phyloP scores from a whole-genome alignment of 2,113 vertebrate species.

The Psettodes erumei region DNA sequence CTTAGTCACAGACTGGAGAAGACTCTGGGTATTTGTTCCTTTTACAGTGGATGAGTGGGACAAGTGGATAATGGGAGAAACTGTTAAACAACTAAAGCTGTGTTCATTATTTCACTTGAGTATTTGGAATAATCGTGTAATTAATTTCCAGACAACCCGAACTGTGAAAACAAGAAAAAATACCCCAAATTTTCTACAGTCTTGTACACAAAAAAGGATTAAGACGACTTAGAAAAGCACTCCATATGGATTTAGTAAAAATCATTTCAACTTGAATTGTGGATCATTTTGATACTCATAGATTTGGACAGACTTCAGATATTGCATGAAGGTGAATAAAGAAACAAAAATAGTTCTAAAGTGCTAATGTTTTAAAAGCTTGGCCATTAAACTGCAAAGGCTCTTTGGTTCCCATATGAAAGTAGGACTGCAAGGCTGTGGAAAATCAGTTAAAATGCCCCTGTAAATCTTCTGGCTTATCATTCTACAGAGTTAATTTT shows the following conservation, averaged over 20 bases:
- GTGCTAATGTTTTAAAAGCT: background rate
- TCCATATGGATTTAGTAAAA: no score
- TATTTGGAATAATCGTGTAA: background rate
- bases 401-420: constrained; percentile 7
- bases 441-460: background rate
- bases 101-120: background rate
- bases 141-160: no score
- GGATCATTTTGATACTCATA: background rate
- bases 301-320: background rate
- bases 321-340: background rate
- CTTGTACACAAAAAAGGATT: no score
- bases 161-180: no score
- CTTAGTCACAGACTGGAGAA: constrained; percentile 10
- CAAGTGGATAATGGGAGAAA: constrained; percentile 7
- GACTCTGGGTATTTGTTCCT: constrained; percentile 1
- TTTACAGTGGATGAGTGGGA: background rate
- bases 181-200: no score
- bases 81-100: background rate
- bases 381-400: background rate
- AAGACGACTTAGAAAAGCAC: no score
- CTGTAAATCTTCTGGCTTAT: constrained; percentile 14
- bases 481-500: constrained; percentile 31
- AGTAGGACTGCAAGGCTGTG: background rate
- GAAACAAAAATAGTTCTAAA: background rate
- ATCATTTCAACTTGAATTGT: no score